Evolutionary conservation across 1,140 invertebrate species (phyloP).

Genomic region (Pseudomyrmex concolor): DNA sequence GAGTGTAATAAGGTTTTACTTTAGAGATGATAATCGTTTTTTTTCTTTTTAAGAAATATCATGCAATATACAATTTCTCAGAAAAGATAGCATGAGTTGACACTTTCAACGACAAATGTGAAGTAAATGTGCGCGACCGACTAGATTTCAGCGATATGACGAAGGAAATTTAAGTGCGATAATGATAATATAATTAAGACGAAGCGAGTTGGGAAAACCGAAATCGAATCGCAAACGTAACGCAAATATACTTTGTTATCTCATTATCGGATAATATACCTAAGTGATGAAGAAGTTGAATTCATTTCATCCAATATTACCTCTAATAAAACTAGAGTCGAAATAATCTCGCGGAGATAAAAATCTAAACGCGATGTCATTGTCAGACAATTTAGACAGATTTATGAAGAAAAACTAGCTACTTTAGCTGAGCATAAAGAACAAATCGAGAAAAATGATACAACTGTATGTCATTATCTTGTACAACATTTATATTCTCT

Average conservation of each 20-base stretch:
- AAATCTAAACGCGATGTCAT: not conserved
- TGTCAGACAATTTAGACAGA: too few species aligned
- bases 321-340: not conserved
- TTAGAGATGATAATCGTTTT: not conserved
- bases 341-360: conserved; percentile 12
- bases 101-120: not conserved
- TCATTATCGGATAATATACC: not conserved
- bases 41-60: not conserved
- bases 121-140: too few species aligned
- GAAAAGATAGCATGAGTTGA: not conserved
- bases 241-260: not conserved
- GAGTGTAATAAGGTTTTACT: not conserved
- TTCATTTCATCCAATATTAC: not conserved
- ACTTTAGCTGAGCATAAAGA: too few species aligned
- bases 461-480: too few species aligned
- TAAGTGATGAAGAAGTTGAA: not conserved
- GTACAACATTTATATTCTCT: too few species aligned
- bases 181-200: not conserved
- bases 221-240: not conserved
- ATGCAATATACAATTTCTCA: not conserved
- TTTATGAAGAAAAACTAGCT: too few species aligned
- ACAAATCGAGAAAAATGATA: too few species aligned
- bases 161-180: not conserved
- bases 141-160: not conserved
- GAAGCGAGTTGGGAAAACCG: not conserved